Conservation (phyloP, 2,888 invertebrate genomes). For the Drosophila melanosoma region DNA sequence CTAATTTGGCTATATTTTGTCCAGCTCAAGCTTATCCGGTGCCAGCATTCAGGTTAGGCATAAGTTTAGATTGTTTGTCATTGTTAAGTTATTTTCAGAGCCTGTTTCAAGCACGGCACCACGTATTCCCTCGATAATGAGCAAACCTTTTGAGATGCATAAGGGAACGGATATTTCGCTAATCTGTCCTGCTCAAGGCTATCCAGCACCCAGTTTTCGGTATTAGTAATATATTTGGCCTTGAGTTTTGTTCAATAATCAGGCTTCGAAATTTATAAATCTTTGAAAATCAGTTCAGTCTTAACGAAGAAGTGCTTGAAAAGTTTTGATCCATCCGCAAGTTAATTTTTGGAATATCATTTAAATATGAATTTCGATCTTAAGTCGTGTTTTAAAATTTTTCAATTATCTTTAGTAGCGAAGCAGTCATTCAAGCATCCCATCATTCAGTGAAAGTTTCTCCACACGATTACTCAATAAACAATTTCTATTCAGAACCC, state of each 20-base stretch:
- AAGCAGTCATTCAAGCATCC: neutral
- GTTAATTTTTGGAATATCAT: neutral
- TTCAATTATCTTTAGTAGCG: neutral
- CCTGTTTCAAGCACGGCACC: conserved; percentile 87
- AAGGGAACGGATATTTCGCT: conserved; percentile 82
- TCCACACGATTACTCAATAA: neutral
- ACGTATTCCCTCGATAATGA: conserved; percentile 85
- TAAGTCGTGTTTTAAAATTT: neutral
- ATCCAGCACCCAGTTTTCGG: conserved; percentile 87
- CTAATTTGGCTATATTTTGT: conserved; percentile 89
- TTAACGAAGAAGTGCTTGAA: neutral
- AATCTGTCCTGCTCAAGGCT: conserved; percentile 91
- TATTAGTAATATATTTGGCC: conserved; percentile 25
- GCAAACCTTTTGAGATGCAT: conserved; percentile 80
- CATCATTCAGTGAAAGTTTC: conserved; percentile 14
- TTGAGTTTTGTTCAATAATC: neutral
- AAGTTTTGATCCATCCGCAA: neutral
- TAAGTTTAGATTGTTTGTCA: conserved; percentile 26
- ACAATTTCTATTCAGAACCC: conserved; percentile 57
- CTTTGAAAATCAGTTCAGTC: neutral
- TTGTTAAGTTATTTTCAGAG: conserved; percentile 82
- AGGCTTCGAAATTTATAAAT: no score
- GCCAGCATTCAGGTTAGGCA: conserved; percentile 87
- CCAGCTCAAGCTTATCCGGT: conserved; percentile 92
- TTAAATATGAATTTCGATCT: neutral